Evolutionary conservation across 2,888 invertebrate genomes (phyloP).

Genomic region (Drosophila leonis): DNA sequence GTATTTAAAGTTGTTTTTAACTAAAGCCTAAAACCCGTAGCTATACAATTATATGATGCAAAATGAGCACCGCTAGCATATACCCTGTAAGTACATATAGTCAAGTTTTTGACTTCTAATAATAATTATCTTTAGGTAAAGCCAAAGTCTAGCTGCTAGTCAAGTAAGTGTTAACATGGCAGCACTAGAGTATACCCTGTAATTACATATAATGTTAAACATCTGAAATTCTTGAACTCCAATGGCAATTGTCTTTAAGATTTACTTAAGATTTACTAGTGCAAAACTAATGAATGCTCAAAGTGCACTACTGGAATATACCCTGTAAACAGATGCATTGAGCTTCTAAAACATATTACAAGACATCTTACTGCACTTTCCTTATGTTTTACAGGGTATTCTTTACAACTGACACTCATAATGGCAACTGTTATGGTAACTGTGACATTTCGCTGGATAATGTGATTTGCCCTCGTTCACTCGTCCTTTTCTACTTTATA

Average conservation of each 20-base stretch:
- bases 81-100: not conserved
- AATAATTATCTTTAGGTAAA: not conserved
- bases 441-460: constrained; percentile 32
- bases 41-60: rapidly evolving
- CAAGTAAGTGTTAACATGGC: not conserved
- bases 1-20: not conserved
- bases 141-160: not conserved
- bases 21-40: not conserved
- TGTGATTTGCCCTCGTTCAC: constrained; percentile 42
- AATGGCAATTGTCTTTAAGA: too few species aligned
- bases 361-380: not conserved
- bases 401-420: not conserved
- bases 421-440: constrained; percentile 7
- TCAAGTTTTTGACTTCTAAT: not conserved
- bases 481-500: constrained; percentile 9
- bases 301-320: not conserved
- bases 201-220: not conserved
- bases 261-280: too few species aligned
- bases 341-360: not conserved
- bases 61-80: not conserved
- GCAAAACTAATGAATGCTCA: not conserved
- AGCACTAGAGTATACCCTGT: not conserved
- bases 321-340: not conserved
- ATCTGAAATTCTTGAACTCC: not conserved
- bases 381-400: constrained; percentile 28